phyloP scores from a whole-genome alignment of 2,797 vertebrate genomes.

The Malacoraja senta region DNA sequence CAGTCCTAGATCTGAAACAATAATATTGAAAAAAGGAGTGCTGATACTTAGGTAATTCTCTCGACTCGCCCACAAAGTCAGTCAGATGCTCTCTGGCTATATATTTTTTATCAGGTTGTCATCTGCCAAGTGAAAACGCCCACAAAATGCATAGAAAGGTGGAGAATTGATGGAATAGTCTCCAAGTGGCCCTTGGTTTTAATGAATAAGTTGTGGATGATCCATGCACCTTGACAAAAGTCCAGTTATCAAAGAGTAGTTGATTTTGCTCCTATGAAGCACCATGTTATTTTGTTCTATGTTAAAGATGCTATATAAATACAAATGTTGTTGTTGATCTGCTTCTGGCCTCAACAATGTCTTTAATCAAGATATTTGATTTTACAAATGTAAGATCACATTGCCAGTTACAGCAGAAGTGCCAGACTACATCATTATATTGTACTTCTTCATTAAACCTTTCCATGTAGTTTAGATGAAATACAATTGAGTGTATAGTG shows the following conservation, averaged over 20 bases:
- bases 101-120: neutral
- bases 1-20: constrained; percentile 23
- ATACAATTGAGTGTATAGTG: neutral
- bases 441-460: constrained; percentile 15
- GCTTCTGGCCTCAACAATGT: neutral
- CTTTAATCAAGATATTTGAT: too few species aligned
- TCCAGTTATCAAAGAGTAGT: neutral
- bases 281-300: neutral
- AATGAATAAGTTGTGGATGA: constrained; percentile 17
- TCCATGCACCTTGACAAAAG: neutral
- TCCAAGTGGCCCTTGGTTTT: neutral
- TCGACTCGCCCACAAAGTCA: constrained; percentile 1
- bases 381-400: neutral
- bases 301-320: neutral
- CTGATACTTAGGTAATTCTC: neutral
- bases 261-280: neutral
- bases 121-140: neutral
- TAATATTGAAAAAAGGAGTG: constrained; percentile 28
- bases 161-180: neutral
- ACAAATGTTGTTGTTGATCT: constrained; percentile 1
- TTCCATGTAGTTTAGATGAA: constrained; percentile 13
- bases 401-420: neutral
- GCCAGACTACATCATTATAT: neutral
- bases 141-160: constrained; percentile 29
- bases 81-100: neutral